Base-by-base conservation (phyloP, 1,140 invertebrate species). In the Drosophila novamexicana region DNA sequence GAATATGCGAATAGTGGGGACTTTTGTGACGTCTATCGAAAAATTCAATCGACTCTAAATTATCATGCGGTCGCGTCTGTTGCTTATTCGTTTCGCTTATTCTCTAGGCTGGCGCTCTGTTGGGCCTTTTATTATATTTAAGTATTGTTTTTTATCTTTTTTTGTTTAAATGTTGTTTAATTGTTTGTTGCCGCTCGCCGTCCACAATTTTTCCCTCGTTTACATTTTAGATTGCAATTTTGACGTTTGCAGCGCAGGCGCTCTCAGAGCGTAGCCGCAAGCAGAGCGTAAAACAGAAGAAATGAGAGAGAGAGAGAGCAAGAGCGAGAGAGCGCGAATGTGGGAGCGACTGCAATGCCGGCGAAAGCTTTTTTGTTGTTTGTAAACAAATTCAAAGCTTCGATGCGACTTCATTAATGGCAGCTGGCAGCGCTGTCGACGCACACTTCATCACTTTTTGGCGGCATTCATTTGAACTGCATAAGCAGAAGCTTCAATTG, bases 141-240 rank as follows among this genome's bases (percentile, higher is more conserved):
- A 62, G 44, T 42, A 34, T 34, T 53, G 29, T 56, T 18, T 18
- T 50, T 16, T 57, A 58, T 67, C 1, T 39, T n/a, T 10, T 47
- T 56, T 50, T 53, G 4, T 29, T 29, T 29, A 4, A 29, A 29
- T 5, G 22, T 44, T 18, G 14, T 36, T 42, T 56, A 32, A 7
- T 45, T 61, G 45, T 75, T 63, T 22, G n/a, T 57, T 59, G 50
- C 42, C 56, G 53, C 59, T 66, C 56, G 61, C 57, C 64, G 79
- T 82, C 73, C 69, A 74, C 65, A 77, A 82, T 63, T 83, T 88
- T 74, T 75, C 79, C 64, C 82, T 86, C 83, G 83, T 80, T 86
- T 77, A 88, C 76, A 86, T 82, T 86, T 74, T 83, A 66, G 68
- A 73, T 61, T 88, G 84, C 83, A 88, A 75, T 83, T 88, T 86